Evolutionary conservation across 2,888 invertebrate genomes (phyloP).

Genomic region (Pherbina coryleti): DNA sequence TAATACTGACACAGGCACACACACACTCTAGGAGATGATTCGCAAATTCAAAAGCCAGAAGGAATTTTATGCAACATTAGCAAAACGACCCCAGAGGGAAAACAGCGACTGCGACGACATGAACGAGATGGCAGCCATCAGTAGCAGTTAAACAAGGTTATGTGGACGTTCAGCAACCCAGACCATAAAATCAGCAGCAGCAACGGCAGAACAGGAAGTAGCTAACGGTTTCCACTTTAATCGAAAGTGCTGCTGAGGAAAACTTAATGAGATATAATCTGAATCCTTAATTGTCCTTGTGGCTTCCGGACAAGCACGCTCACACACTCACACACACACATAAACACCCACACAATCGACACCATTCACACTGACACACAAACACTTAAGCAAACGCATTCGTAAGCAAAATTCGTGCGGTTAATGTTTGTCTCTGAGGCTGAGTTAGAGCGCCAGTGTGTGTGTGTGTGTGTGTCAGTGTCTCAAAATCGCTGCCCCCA

Average conservation of each 20-base stretch:
- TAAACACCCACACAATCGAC: background rate
- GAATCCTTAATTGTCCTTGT: conserved; percentile 32
- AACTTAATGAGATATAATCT: conserved; percentile 34
- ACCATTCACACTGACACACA: background rate
- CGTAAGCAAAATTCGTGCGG: conserved; percentile 26
- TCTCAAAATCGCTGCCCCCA: too few species aligned
- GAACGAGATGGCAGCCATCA: background rate
- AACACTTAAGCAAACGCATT: conserved; percentile 1
- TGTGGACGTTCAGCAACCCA: background rate
- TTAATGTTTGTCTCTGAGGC: background rate
- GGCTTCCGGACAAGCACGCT: conserved; percentile 11
- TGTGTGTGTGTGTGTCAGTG: too few species aligned
- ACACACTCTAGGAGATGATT: background rate
- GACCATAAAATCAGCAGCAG: background rate
- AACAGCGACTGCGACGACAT: background rate
- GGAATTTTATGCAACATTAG: conserved; percentile 28
- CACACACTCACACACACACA: background rate
- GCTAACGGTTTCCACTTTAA: conserved; percentile 18
- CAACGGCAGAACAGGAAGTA: background rate
- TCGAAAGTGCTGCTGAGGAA: conserved; percentile 30
- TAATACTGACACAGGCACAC: background rate
- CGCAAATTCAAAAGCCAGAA: conserved; percentile 20
- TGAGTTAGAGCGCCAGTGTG: background rate
- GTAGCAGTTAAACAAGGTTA: background rate
- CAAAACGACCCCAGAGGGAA: conserved; percentile 4